Conservation (phyloP, 2,113 vertebrate species). For the Notarius lentiginosus region DNA sequence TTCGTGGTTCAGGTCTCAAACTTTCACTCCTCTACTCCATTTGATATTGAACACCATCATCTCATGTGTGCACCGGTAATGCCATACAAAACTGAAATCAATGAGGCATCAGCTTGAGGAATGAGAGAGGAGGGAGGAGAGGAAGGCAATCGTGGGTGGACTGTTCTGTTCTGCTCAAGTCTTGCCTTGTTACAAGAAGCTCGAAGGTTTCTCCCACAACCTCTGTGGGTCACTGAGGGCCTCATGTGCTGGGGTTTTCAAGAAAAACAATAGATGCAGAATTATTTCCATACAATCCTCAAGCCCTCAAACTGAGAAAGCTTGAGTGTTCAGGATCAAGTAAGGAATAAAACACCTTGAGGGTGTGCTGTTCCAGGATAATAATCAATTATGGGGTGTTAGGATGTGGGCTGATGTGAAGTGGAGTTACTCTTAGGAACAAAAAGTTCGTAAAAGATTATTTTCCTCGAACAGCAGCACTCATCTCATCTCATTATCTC, state of each 20-base stretch:
- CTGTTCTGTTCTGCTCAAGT: not conserved
- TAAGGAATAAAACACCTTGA: not conserved
- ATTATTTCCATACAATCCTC: not conserved
- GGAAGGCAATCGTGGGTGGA: not conserved
- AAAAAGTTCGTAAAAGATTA: not conserved
- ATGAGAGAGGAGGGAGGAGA: not conserved
- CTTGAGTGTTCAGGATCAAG: not conserved
- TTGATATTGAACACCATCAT: constrained; percentile 33
- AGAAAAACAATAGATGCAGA: not conserved
- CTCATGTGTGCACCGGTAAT: constrained; percentile 31
- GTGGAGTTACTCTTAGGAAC: not conserved
- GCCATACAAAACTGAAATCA: constrained; percentile 43
- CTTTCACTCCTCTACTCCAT: constrained; percentile 23
- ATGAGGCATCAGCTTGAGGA: constrained; percentile 30
- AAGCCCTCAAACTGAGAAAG: not conserved
- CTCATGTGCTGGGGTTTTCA: not conserved
- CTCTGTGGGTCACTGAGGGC: not conserved
- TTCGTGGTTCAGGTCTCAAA: not conserved
- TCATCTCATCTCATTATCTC: too few species aligned
- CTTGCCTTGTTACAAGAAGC: not conserved
- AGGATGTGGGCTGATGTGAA: not conserved
- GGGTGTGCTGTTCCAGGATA: not conserved
- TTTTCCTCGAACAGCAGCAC: not conserved
- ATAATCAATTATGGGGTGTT: not conserved
- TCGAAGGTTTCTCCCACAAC: not conserved